Conservation (phyloP, 1,140 invertebrate species). For the Brachionus calyciflorus region DNA sequence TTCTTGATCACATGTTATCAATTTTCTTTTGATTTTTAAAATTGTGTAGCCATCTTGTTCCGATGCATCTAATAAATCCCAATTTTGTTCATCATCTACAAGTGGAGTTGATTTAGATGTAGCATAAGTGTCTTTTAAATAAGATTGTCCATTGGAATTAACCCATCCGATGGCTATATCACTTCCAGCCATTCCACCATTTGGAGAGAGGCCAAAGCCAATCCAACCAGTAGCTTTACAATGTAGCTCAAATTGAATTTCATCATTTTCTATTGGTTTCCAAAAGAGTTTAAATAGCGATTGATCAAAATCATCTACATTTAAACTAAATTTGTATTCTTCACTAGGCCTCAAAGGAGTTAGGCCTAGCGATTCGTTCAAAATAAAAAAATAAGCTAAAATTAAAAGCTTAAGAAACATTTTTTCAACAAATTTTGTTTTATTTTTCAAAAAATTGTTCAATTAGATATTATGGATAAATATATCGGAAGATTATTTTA, state of each 20-base stretch:
- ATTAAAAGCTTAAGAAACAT: too few species aligned
- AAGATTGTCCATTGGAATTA: background rate
- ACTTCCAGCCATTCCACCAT: conserved; percentile 72
- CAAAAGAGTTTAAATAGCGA: background rate
- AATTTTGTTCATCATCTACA: background rate
- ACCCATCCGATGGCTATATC: conserved; percentile 73
- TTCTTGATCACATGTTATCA: conserved; percentile 1
- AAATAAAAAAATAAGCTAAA: too few species aligned
- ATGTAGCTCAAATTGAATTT: conserved; percentile 37
- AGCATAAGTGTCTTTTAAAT: conserved; percentile 17
- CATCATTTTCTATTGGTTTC: conserved; percentile 16
- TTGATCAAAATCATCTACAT: conserved; percentile 1
- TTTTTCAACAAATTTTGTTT: too few species aligned
- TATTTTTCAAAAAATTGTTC: too few species aligned
- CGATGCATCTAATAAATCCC: background rate
- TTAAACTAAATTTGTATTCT: conserved; percentile 15
- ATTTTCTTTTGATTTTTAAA: conserved; percentile 13
- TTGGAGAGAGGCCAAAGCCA: conserved; percentile 74
- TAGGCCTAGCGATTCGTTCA: too few species aligned
- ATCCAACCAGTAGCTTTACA: conserved; percentile 71
- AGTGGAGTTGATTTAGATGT: background rate
- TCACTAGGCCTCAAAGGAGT: background rate
- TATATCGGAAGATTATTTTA: too few species aligned
- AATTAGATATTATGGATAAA: too few species aligned
- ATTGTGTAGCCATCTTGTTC: conserved; percentile 13